Percentiles rank a stretch among this genome's conserved stretches.
Evolutionary conservation across 2,888 invertebrate species (phyloP).

Genomic region (Chelonus formosanus): DNA sequence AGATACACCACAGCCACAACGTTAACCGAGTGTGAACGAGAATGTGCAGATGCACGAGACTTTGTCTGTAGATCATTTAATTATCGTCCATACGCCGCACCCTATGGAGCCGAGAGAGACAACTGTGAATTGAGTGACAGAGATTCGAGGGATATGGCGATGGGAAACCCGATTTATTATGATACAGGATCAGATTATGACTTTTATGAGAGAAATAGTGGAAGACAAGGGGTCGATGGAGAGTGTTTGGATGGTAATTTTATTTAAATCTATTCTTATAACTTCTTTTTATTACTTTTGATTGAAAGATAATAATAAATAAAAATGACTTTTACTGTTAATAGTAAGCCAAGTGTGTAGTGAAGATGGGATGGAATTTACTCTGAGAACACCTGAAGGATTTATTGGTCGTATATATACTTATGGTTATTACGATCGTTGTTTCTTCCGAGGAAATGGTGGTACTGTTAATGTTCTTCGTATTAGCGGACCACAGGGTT

Average conservation of each 20-base stretch:
- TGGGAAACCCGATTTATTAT: constrained; percentile 85
- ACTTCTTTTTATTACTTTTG: not conserved
- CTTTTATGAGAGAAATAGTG: constrained; percentile 82
- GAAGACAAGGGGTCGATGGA: constrained; percentile 74
- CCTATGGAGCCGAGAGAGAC: constrained; percentile 75
- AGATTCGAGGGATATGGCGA: constrained; percentile 83
- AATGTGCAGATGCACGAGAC: constrained; percentile 83
- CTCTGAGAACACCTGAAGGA: constrained; percentile 85
- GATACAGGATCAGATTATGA: constrained; percentile 85
- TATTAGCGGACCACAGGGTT: constrained; percentile 90
- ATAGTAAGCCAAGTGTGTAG: constrained; percentile 89
- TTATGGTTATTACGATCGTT: constrained; percentile 88
- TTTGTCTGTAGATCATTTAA: constrained; percentile 89
- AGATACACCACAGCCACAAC: constrained; percentile 78
- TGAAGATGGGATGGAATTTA: constrained; percentile 95
- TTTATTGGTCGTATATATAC: constrained; percentile 91
- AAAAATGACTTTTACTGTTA: constrained; percentile 43
- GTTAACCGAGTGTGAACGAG: constrained; percentile 82
- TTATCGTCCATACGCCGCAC: constrained; percentile 75
- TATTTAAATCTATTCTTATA: not conserved
- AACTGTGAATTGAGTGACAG: constrained; percentile 92
- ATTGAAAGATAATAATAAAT: constrained; percentile 26
- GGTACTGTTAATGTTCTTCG: constrained; percentile 83
- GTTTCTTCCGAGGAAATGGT: constrained; percentile 91
- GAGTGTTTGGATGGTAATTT: constrained; percentile 86